phyloP scores from a whole-genome alignment of 2,113 vertebrate genomes.

The Lophius piscatorius region DNA sequence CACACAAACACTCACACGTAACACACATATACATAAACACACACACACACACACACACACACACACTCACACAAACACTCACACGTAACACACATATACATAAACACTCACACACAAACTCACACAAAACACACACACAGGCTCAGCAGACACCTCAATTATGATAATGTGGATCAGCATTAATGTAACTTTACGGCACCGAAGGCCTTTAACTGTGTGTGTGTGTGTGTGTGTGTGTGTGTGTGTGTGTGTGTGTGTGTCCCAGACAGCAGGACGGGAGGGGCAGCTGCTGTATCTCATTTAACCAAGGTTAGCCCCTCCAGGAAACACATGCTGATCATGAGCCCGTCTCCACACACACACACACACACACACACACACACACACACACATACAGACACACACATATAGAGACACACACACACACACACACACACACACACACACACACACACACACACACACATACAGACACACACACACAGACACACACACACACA shows the following conservation, averaged over 20 bases:
- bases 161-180: conserved; percentile 76
- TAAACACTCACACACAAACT: no score
- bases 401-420: no score
- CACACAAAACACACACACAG: conserved; percentile 55
- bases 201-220: conserved; percentile 46
- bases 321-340: no score
- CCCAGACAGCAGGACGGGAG: conserved; percentile 49
- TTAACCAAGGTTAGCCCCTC: conserved; percentile 52
- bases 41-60: no score
- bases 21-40: no score
- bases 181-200: conserved; percentile 70
- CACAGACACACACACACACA: not conserved
- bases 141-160: conserved; percentile 74
- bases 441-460: not conserved
- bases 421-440: no score
- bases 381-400: not conserved
- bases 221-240: conserved; percentile 22
- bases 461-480: conserved; percentile 1
- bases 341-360: conserved; percentile 23
- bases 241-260: conserved; percentile 32
- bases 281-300: conserved; percentile 65
- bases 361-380: conserved; percentile 14
- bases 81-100: no score
- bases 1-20: no score
- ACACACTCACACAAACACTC: conserved; percentile 55